Percentiles rank a stretch among this genome's conserved stretches.
Evolutionary conservation across 2,113 vertebrate species (phyloP).

Genomic region (Macquaria ambigua): DNA sequence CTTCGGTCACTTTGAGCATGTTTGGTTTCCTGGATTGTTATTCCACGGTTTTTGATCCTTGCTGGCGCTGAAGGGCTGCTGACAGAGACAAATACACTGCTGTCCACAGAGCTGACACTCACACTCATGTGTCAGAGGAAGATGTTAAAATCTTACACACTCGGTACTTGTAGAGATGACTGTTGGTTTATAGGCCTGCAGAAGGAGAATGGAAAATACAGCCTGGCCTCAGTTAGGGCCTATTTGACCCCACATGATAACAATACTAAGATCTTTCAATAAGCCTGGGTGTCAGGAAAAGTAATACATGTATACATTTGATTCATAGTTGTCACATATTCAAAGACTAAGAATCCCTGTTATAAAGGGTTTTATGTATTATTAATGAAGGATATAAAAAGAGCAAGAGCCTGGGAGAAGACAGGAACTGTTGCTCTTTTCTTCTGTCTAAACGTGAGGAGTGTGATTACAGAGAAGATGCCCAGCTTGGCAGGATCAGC

Average conservation of each 20-base stretch:
- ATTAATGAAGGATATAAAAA: slow-evolving; percentile 13
- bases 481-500: slow-evolving; percentile 53
- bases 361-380: background rate
- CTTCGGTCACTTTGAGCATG: slow-evolving; percentile 27
- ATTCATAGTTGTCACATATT: background rate
- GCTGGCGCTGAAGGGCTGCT: slow-evolving; percentile 46
- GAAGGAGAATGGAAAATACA: background rate
- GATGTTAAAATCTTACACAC: background rate
- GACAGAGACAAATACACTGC: slow-evolving; percentile 54
- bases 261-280: background rate
- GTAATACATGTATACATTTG: background rate
- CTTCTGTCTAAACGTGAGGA: slow-evolving; percentile 37
- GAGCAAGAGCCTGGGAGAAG: background rate
- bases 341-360: background rate
- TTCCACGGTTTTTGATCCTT: slow-evolving; percentile 45
- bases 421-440: slow-evolving; percentile 33
- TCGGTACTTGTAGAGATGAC: background rate
- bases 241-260: background rate
- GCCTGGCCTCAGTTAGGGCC: background rate
- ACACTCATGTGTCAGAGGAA: slow-evolving; percentile 3
- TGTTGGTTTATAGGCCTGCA: background rate
- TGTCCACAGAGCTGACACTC: slow-evolving; percentile 24
- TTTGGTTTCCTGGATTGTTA: slow-evolving; percentile 59
- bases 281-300: background rate
- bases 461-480: slow-evolving; percentile 71